Base-by-base conservation (phyloP, 2,888 invertebrate genomes). In the Choreutis nemorana region DNA sequence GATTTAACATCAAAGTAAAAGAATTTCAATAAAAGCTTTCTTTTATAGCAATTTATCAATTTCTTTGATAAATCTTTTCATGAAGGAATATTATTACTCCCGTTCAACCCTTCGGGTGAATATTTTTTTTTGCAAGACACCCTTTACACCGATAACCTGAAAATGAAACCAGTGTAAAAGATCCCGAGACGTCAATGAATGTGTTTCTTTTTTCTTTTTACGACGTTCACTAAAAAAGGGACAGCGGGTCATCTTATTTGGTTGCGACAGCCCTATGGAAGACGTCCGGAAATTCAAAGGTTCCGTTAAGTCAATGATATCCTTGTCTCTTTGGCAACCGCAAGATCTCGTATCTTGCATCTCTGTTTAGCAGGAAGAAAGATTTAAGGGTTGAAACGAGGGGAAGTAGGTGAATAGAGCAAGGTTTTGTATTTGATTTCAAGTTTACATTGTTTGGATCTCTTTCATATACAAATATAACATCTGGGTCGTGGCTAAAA, bases 271-370 rank as follows among this genome's bases (percentile, higher is more conserved):
- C 52, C 59, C 56, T 42, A 36, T 57, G 58, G 63, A 70, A 70
- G 65, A 60, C 49, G 48, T 46, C 61, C 66, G 66, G 64, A 68
- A 58, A 53, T 55, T 42, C 45, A 42, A 39, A 58, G 60, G 48
- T 55, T 59, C 71, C 67, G 68, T 71, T 70, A 66, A 44, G 34
- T 38, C 41, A 40, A 43, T 33, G 36, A 33, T 33, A 39, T 43
- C 35, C 40, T 37, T 41, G 21, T 68, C 66, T 49, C 54, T 44
- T 35, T 56, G 41, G 7, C 41, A 41, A 51, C 20, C 25, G 20
- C 29, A 32, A 18, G 8, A 18, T 8, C 18, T 8, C 5, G 8
- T 18, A 18, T 18, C 8, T 18, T 6, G 5, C 8, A 18, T 18
- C 18, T 18, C 18, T 6, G 8, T 18, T n/a, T n/a, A n/a, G n/a